Evolutionary conservation across 2,113 vertebrate species (phyloP).

Genomic region (Rhinopomastus cyanomelas): DNA sequence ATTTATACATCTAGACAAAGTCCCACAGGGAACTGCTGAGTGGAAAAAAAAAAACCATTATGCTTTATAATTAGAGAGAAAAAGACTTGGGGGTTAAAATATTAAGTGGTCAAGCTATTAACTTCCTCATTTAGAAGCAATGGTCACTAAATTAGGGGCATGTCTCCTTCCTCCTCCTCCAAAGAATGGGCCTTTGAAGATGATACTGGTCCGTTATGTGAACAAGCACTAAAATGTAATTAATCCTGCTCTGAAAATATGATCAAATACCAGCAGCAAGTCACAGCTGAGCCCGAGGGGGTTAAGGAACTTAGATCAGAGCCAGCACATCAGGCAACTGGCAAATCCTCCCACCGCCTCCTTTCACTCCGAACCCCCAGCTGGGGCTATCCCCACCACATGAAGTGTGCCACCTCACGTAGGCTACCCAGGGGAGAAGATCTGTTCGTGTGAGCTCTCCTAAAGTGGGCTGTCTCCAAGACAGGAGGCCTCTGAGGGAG

Average conservation of each 20-base stretch:
- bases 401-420: neutral
- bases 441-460: neutral
- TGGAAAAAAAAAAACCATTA: constrained; percentile 23
- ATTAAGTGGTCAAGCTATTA: constrained; percentile 52
- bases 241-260: constrained; percentile 52
- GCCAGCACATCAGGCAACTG: neutral
- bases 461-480: neutral
- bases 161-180: constrained; percentile 20
- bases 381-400: neutral
- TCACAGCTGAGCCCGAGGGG: constrained; percentile 16
- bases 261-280: constrained; percentile 25
- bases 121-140: constrained; percentile 53
- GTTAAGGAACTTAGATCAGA: constrained; percentile 5
- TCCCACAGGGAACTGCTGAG: neutral
- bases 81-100: constrained; percentile 1
- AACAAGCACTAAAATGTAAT: constrained; percentile 44
- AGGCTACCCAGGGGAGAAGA: fast-evolving
- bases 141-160: constrained; percentile 54
- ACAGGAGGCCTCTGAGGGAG: neutral
- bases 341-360: neutral
- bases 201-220: neutral
- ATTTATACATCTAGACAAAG: neutral
- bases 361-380: neutral
- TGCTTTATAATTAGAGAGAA: neutral
- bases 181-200: constrained; percentile 47